These are phyloP conservation scores for Heteromyza rotundicornis DNA, from an alignment of 2,888 invertebrate genomes.

Conservation along the genomic window DNA sequence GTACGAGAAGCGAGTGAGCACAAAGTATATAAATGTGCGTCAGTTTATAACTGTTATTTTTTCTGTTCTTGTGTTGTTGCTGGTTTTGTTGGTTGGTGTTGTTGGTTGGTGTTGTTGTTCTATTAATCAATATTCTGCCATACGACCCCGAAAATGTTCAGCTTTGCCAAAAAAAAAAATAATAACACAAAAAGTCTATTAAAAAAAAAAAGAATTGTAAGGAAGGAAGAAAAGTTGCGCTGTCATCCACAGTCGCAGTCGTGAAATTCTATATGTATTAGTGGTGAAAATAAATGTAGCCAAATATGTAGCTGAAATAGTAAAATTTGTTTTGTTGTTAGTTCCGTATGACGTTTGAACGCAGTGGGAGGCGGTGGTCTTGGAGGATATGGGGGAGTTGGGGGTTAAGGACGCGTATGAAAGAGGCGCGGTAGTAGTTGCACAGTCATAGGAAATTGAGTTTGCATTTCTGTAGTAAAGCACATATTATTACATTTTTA, in stretches of 20 bases:
- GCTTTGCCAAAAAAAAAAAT: not conserved
- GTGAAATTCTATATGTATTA: not conserved
- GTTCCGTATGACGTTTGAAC: conserved; percentile 14
- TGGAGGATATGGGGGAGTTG: too few relatives aligned
- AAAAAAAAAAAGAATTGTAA: too few relatives aligned
- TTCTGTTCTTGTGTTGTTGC: not conserved
- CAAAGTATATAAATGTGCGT: not conserved
- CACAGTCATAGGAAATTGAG: not conserved
- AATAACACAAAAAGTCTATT: not conserved
- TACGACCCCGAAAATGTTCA: not conserved
- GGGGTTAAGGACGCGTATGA: too few relatives aligned
- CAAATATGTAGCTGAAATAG: not conserved
- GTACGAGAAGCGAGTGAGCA: not conserved
- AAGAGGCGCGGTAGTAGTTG: too few relatives aligned
- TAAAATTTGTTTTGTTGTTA: conserved; percentile 14
- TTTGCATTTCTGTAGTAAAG: too few relatives aligned
- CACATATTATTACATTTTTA: too few relatives aligned
- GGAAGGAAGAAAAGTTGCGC: conserved; percentile 12
- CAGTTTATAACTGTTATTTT: conserved; percentile 1
- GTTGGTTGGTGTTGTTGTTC: too few relatives aligned
- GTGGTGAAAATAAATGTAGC: too few relatives aligned
- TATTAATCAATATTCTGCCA: conserved; percentile 17
- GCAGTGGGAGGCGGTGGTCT: conserved; percentile 10
- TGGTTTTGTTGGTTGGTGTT: not conserved
- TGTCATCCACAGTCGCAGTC: conserved; percentile 21